Evolutionary conservation across 2,888 invertebrate genomes (phyloP), one percentile per base, ranked within the genome.

Genomic region (Andrena flavipes): DNA sequence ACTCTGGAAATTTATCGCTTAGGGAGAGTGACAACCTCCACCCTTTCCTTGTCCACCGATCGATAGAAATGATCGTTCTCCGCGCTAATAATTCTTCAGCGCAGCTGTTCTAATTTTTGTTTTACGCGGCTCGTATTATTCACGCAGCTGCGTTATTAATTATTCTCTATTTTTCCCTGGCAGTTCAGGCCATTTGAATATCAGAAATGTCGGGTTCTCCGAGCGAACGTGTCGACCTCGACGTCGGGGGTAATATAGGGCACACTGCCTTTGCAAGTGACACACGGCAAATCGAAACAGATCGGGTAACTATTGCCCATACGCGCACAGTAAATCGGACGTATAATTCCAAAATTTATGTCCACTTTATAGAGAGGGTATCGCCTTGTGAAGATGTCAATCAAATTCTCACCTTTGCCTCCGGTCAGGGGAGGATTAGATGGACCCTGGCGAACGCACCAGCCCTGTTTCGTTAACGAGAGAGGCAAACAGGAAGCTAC

Each of bases 61-160:
- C 76, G 75, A 71, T 68, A 42, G 33, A 49, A 74, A 72, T 63
- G 62, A 83, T 73, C 48, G 69, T 63, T 49, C 51, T 20, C 5
- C 20, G 16, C 35, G 67, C 16, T 78, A 78, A 72, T 80, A 68
- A 74, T 56, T 81, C 67, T 68, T 29, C 7, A 30, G 10, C 59
- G 68, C 83, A 83, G 83, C 83, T 83, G 83, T n/a, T 59, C 54
- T 76, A 49, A 23, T 20, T 62, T 68, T 64, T 54, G 26, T 42
- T 72, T 65, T 42, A 30, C 64, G 6, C 23, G 6, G 51, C 56
- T n/a, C 56, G 67, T 65, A 62, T 73, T 71, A 72, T 54, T 42
- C 56, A 0, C 23, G 77, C 83, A 84, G 83, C 83, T 83, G 84
- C 75, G 35, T 49, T 75, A 75, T 82, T 84, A 78, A 84, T 82